These are phyloP conservation scores for Drosophila sp. DNA, from an alignment of 1,140 invertebrate genomes.

Conservation along the genomic window DNA sequence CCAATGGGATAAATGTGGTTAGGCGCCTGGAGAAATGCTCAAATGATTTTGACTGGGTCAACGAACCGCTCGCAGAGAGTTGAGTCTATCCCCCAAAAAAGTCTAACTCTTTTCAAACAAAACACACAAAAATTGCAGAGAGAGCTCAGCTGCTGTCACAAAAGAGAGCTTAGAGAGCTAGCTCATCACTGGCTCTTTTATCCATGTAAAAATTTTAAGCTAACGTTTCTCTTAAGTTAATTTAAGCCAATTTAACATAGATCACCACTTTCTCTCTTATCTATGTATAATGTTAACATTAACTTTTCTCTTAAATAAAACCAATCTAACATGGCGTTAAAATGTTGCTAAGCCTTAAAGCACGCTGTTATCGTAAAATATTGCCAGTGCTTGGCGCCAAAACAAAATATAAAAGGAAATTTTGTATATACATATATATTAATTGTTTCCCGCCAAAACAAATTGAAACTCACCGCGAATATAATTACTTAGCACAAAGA, in stretches of 20 bases:
- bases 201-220: not conserved
- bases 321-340: not conserved
- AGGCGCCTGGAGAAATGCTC: slow-evolving; percentile 42
- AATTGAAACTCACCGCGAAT: slow-evolving; percentile 61
- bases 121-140: slow-evolving; percentile 18
- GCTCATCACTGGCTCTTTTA: not conserved
- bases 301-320: too few species aligned
- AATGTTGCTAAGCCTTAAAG: slow-evolving; percentile 22
- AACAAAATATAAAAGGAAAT: slow-evolving; percentile 28
- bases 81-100: slow-evolving; percentile 1
- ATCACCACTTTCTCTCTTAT: too few species aligned
- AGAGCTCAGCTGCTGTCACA: slow-evolving; percentile 7
- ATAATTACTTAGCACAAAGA: slow-evolving; percentile 31
- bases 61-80: slow-evolving; percentile 64
- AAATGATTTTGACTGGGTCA: slow-evolving; percentile 61
- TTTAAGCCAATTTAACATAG: too few species aligned
- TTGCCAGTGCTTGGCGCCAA: slow-evolving; percentile 53
- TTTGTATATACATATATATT: not conserved
- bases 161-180: slow-evolving; percentile 1
- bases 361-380: slow-evolving; percentile 35
- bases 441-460: slow-evolving; percentile 61
- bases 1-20: slow-evolving; percentile 50
- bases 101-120: slow-evolving; percentile 12
- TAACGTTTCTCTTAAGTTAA: not conserved
- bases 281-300: too few species aligned